Evolutionary conservation across 2,888 invertebrate genomes (phyloP), one percentile per base, ranked within the genome.

Genomic region (Eumacrocentrus americanus): DNA sequence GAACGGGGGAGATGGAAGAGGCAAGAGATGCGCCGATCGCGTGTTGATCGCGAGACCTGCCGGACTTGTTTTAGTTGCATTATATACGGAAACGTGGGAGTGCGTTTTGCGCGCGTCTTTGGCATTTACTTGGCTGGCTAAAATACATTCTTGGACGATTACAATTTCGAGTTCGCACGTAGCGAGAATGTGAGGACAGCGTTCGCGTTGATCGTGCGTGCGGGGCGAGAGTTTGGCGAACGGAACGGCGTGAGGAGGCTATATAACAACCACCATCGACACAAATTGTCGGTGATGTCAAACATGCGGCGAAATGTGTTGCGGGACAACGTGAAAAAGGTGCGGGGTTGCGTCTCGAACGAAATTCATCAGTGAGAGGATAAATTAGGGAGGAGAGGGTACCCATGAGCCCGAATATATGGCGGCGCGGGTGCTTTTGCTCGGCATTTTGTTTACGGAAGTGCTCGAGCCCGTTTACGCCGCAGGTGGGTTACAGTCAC

Each of bases 391-490:
- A 71, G n/a, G 72, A 68, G 67, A 65, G 70, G 64, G 68, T 72
- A 73, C 79, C 74, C 73, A 79, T 79, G 78, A 78, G 73, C 72
- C 72, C 70, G 71, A 71, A 79, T 80, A 76, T 79, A 80, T 80
- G 80, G 80, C 80, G 79, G 79, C 78, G 75, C 78, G 79, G 74
- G 77, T 80, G 72, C 74, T 80, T 73, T 72, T 80, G 70, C 74
- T 78, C 71, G 75, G 78, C 75, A 78, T 80, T 72, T 80, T 80
- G 75, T 79, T 80, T 77, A 80, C 79, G 77, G 80, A 80, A 79
- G 79, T 79, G 75, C 72, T 80, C 67, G 72, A 76, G 73, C 73
- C 77, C 71, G 75, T 72, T 73, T 74, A 70, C 70, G 70, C 74
- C 71, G 76, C 79, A 79, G 79, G 80, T 80, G 71, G 68, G 75